These are phyloP conservation scores for Heterohyrax brucei DNA, from an alignment of 2,797 vertebrate genomes.

Conservation along the genomic window DNA sequence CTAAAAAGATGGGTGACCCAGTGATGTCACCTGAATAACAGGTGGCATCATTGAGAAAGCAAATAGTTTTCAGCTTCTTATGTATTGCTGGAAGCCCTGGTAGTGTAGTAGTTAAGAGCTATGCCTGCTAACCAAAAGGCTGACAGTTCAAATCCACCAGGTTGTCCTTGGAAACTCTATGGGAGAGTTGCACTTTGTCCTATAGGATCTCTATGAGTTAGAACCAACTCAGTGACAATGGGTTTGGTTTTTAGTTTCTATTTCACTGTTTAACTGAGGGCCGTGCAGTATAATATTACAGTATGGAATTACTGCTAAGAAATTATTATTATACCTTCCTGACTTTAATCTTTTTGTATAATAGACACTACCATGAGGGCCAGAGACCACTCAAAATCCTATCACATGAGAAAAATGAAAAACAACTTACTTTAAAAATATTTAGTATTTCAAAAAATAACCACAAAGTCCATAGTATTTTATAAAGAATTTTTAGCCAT, in stretches of 20 bases:
- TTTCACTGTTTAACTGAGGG: slow-evolving; percentile 5
- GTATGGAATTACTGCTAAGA: neutral
- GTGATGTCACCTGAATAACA: neutral
- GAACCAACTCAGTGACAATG: no score
- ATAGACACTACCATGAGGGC: neutral
- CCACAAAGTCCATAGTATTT: neutral
- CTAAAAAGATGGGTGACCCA: neutral
- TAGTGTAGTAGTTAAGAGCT: no score
- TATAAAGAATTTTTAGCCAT: slow-evolving; percentile 26
- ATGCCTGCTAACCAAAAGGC: no score
- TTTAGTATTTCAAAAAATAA: slow-evolving; percentile 30
- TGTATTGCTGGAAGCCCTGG: no score
- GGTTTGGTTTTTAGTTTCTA: neutral
- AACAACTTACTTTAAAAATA: slow-evolving; percentile 4
- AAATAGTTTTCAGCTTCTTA: neutral
- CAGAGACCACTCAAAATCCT: neutral
- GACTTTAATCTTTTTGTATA: neutral
- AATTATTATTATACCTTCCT: slow-evolving; percentile 5
- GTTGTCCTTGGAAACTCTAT: no score
- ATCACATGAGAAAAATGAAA: neutral
- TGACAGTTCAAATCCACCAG: no score
- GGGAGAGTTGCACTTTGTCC: no score
- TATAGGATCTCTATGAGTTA: no score
- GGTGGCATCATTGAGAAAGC: slow-evolving; percentile 23
- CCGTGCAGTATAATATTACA: neutral